phyloP scores from a whole-genome alignment of 2,797 vertebrate species.

The Aeoliscus strigatus region DNA sequence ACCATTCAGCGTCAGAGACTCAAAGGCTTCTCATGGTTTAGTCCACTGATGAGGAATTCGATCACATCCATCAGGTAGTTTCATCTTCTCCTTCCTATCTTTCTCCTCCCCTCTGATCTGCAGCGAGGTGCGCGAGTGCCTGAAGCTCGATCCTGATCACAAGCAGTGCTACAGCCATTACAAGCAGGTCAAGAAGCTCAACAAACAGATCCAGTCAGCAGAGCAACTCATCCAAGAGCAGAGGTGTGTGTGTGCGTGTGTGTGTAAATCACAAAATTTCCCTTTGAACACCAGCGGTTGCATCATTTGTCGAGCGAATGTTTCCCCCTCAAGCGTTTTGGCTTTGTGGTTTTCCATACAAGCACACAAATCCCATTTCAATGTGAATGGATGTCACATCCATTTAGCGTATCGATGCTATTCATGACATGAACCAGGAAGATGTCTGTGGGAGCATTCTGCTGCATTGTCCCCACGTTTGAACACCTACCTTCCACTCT shows the following conservation, averaged over 20 bases:
- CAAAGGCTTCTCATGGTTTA: neutral
- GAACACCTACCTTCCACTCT: conserved; percentile 8
- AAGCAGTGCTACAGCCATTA: conserved; percentile 94
- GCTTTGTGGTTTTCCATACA: conserved; percentile 23
- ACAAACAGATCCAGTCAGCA: conserved; percentile 88
- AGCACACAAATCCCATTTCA: conserved; percentile 21
- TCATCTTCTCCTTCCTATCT: neutral
- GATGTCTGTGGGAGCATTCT: conserved; percentile 22
- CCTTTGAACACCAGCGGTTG: conserved; percentile 21
- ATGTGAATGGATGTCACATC: conserved; percentile 26
- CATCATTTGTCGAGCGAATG: conserved; percentile 25
- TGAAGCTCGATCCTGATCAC: conserved; percentile 96
- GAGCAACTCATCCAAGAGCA: conserved; percentile 89
- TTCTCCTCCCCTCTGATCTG: conserved; percentile 15
- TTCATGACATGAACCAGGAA: conserved; percentile 8
- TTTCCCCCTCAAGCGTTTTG: conserved; percentile 14
- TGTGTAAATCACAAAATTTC: conserved; percentile 48
- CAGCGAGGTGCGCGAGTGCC: conserved; percentile 95
- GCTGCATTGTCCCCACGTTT: neutral
- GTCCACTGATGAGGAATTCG: neutral
- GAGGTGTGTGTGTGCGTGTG: conserved; percentile 71
- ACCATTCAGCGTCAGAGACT: neutral
- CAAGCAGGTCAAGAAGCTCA: conserved; percentile 97
- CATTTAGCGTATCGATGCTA: conserved; percentile 15
- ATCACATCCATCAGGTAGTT: neutral